Conservation (phyloP, 2,797 vertebrate species). For the Poecilia gillii region DNA sequence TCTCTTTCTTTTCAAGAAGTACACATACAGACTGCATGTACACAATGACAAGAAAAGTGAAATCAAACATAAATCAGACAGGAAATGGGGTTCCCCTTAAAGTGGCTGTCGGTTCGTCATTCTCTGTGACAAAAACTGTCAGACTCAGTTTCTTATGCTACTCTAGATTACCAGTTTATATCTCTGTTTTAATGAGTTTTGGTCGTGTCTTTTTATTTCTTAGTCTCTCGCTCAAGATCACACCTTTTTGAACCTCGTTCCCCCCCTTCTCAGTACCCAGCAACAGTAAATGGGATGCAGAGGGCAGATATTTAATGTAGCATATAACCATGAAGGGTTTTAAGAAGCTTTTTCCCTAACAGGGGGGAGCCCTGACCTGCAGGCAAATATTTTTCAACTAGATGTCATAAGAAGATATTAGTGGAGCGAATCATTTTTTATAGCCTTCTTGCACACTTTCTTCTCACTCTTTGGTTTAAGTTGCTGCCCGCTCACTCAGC, state of each 20-base stretch:
- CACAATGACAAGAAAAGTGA: slow-evolving; percentile 13
- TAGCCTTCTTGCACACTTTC: slow-evolving; percentile 30
- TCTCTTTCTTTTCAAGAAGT: slow-evolving; percentile 11
- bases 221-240: slow-evolving; percentile 9
- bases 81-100: background rate
- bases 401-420: slow-evolving; percentile 84
- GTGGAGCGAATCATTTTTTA: slow-evolving; percentile 60
- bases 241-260: background rate
- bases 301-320: slow-evolving; percentile 84
- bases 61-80: background rate
- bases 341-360: slow-evolving; percentile 75
- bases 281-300: slow-evolving; percentile 77
- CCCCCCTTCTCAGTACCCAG: slow-evolving; percentile 68
- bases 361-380: slow-evolving; percentile 79
- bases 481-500: slow-evolving; percentile 54
- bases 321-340: slow-evolving; percentile 77
- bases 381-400: slow-evolving; percentile 85
- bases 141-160: background rate
- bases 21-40: slow-evolving; percentile 16
- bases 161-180: background rate
- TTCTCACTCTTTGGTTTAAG: slow-evolving; percentile 56
- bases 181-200: background rate
- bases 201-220: slow-evolving; percentile 4
- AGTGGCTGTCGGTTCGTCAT: background rate
- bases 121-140: background rate